These are phyloP conservation scores for Ophion slaviceki DNA, from an alignment of 2,888 invertebrate species.

Conservation along the genomic window DNA sequence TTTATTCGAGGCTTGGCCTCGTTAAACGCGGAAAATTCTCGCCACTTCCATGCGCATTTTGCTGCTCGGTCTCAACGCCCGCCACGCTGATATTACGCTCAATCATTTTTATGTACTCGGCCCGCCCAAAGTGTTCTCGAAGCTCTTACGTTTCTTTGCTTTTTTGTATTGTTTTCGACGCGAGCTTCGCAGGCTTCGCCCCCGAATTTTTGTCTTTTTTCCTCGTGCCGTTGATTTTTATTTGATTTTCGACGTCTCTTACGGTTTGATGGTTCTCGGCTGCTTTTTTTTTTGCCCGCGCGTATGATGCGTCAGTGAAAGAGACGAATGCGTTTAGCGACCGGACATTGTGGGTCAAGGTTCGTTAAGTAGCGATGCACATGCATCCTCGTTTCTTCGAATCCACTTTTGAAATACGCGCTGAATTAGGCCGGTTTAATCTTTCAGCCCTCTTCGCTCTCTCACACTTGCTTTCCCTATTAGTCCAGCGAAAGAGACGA, in stretches of 20 bases:
- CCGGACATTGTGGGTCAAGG: slow-evolving; percentile 77
- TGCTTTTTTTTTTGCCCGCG: slow-evolving; percentile 4
- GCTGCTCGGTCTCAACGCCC: not conserved
- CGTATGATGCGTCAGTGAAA: slow-evolving; percentile 40
- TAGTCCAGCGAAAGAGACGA: too few relatives aligned
- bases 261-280: not conserved
- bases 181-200: not conserved
- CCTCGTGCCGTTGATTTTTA: not conserved
- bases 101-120: not conserved
- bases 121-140: not conserved
- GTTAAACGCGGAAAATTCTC: slow-evolving; percentile 21
- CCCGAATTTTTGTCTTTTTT: not conserved
- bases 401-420: slow-evolving; percentile 63
- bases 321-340: slow-evolving; percentile 43
- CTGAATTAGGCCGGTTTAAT: slow-evolving; percentile 22
- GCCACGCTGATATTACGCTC: not conserved
- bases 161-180: not conserved
- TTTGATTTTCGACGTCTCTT: not conserved
- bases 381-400: slow-evolving; percentile 67
- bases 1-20: slow-evolving; percentile 9
- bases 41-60: not conserved
- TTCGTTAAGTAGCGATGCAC: slow-evolving; percentile 68
- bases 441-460: not conserved
- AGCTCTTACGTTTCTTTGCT: not conserved
- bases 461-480: not conserved